Conservation (phyloP, 2,797 vertebrate species). For the Bradypus variegatus region DNA sequence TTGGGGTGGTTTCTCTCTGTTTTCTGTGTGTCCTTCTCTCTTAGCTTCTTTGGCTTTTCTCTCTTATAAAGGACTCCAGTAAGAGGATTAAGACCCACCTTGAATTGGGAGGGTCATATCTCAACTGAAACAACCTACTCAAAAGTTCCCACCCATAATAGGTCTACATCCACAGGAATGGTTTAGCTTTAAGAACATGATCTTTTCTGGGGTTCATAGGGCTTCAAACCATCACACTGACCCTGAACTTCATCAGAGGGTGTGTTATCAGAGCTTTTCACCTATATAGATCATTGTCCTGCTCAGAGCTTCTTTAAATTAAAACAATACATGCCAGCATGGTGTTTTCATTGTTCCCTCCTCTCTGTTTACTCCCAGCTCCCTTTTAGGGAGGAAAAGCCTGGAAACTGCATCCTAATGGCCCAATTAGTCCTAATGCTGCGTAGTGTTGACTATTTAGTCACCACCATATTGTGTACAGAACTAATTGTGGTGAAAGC, state of each 20-base stretch:
- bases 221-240: neutral
- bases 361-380: slow-evolving; percentile 82
- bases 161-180: no score
- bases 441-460: slow-evolving; percentile 85
- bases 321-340: slow-evolving; percentile 61
- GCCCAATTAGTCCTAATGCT: slow-evolving; percentile 99
- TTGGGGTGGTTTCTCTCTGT: no score
- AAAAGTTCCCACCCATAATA: no score
- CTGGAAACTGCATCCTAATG: slow-evolving; percentile 98
- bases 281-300: slow-evolving; percentile 60
- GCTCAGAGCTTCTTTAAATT: slow-evolving; percentile 72
- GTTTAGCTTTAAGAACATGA: no score
- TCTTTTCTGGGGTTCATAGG: no score
- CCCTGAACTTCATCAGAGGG: neutral
- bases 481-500: slow-evolving; percentile 99
- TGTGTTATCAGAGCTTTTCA: slow-evolving; percentile 61
- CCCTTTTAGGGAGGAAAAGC: slow-evolving; percentile 93
- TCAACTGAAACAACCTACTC: no score
- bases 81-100: no score
- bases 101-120: no score
- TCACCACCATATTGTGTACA: slow-evolving; percentile 84
- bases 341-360: slow-evolving; percentile 78
- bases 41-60: no score
- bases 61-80: no score
- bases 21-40: no score